phyloP scores from a whole-genome alignment of 2,113 vertebrate genomes.

The Eudyptes chrysolophus region DNA sequence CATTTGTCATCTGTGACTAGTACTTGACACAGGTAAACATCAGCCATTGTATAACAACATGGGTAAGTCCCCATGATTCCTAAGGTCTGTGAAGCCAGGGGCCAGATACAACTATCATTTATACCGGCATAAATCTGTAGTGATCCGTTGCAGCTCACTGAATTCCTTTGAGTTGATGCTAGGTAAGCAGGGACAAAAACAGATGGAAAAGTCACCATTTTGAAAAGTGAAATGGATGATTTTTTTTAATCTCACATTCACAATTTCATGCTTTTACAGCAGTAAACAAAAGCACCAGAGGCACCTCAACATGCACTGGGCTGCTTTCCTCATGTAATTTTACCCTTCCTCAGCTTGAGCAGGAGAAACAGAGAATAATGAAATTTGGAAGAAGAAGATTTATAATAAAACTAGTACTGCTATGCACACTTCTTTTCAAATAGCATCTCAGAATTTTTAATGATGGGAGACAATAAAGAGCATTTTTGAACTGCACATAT shows the following conservation, averaged over 20 bases:
- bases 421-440: not conserved
- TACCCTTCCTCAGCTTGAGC: not conserved
- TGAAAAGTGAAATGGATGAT: not conserved
- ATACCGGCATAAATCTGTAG: not conserved
- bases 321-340: not conserved
- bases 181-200: not conserved
- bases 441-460: not conserved
- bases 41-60: not conserved
- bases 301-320: not conserved
- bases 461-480: not conserved
- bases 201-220: not conserved
- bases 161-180: not conserved
- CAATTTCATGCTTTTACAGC: not conserved
- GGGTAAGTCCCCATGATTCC: not conserved
- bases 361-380: not conserved
- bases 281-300: not conserved
- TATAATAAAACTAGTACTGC: not conserved
- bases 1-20: conserved; percentile 18
- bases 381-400: not conserved
- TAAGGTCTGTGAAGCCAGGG: conserved; percentile 29
- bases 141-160: not conserved
- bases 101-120: not conserved
- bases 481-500: not conserved
- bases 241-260: not conserved
- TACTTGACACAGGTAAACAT: conserved; percentile 3